Evolutionary conservation across 1,140 invertebrate species (phyloP), one percentile per base, ranked within the genome.

Genomic region (Nomia melanderi): DNA sequence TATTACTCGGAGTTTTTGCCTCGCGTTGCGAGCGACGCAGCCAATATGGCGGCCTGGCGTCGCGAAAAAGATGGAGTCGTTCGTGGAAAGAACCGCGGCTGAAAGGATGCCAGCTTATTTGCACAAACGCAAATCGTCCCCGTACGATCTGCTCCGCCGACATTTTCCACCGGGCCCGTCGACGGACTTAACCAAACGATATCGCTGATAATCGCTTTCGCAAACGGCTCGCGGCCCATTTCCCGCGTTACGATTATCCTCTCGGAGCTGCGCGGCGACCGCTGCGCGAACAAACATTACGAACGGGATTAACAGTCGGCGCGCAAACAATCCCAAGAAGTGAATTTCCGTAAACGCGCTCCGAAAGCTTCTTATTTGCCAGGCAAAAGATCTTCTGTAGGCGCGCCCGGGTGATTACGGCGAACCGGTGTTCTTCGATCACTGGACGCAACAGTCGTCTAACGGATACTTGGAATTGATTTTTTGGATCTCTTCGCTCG

Each of bases 301-400:
- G 41, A 62, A 53, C 31, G 12, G 57, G 56, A 54, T 77, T 70
- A 76, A 76, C 73, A 33, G 27, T 57, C 53, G 23, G 2, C 31
- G 57, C 33, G 36, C 65, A 76, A 36, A 76, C 44, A 50, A n/a
- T 7, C 31, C 65, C 7, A 41, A 31, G 57, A 44, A 71, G 41
- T 25, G 66, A 39, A 63, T 77, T 77, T 56, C 44, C 57, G 31
- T 36, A 71, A 71, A 77, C 29, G 33, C 33, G 23, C 39, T 76
- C 60, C 56, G 74, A 71, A 53, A 77, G 31, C 17, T 5, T 14
- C 29, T 7, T 5, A 23, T 11, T 33, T n/a, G 8, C 14, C 27
- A 1, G n/a, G 39, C n/a, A 31, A 47, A 53, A 27, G 31, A 71
- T 73, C 64, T 56, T n/a, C 12, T 29, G 14, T 0, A 6, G n/a